Evolutionary conservation across 35 echinoderm and acorn worm genomes (phyloP), one percentile per base, ranked within the genome.

Genomic region (Ophioderma brevispina): DNA sequence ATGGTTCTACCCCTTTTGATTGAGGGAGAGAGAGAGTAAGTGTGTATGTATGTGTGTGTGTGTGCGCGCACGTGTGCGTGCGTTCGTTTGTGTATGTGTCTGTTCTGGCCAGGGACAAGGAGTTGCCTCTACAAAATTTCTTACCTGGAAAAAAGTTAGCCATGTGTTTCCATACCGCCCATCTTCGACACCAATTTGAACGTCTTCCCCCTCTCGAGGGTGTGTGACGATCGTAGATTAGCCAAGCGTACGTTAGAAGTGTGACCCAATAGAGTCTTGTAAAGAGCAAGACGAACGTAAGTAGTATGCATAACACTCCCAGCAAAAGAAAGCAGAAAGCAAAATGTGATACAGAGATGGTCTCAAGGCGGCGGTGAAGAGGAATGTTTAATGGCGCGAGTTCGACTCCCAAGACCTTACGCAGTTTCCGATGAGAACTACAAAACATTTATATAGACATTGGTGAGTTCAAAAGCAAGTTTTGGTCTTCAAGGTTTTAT

Each of bases 331-430:
- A 98, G 39, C 81, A 64, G 77, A 92, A 92, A 81, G 86, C 87
- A 33, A 77, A 98, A 33, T 98, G 92, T 4, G 92, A 78, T 23
- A 92, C 90, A 25, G 89, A 89, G 13, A 98, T 35, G 0, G 92
- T 98, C 82, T 98, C 92, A 30, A 98, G 39, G 35, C 96, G 92
- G 35, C 96, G 55, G 28, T 92, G 92, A 13, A 98, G 40, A 8
- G 96, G 96, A 63, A 98, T 92, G 35, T 43, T 81, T 23, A 98
- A 64, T 10, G 96, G 96, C 18, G 90, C 96, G 3, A 91, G 39
- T 39, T 91, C 76, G 59, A 91, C 23, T 46, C 79, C 78, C 28
- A 90, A 13, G 18, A 81, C 59, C n/a, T 70, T 70, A 1, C 59
- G 59, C n/a, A 70, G n/a, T 25, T 70, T 70, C 23, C 59, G 59